A percentile compares a stretch with the other conserved stretches of the same genome.
Evolutionary conservation across 2,797 vertebrate species (phyloP).

Genomic region (Hydrophis major): DNA sequence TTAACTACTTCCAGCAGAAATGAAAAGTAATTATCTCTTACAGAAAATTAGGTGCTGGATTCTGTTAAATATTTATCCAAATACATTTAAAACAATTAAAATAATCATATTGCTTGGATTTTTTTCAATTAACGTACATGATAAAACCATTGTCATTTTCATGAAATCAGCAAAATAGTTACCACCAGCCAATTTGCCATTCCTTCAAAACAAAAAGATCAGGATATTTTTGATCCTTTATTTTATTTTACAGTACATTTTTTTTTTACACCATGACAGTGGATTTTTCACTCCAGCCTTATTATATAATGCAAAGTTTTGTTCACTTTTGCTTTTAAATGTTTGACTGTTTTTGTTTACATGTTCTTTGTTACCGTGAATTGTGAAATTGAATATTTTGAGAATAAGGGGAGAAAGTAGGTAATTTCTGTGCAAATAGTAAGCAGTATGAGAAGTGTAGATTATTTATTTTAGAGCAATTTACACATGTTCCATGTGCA

Average conservation of each 20-base stretch:
- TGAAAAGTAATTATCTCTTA: neutral
- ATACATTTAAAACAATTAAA: neutral
- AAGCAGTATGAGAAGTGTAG: neutral
- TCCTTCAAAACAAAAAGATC: neutral
- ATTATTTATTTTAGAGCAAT: neutral
- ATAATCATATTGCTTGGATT: neutral
- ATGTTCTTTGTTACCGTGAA: neutral
- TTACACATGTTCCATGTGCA: neutral
- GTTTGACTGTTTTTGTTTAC: neutral
- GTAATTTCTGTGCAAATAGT: rapidly evolving
- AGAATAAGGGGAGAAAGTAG: neutral
- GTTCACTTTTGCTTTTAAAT: neutral
- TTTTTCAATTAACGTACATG: neutral
- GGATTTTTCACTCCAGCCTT: neutral
- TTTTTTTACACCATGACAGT: neutral
- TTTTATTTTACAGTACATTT: neutral
- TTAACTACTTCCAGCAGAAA: neutral
- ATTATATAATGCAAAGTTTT: neutral
- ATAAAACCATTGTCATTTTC: neutral
- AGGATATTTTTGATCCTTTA: neutral
- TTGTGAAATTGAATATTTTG: neutral
- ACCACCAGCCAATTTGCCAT: neutral
- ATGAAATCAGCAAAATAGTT: neutral
- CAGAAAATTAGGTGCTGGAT: neutral
- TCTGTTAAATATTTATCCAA: neutral